These are phyloP conservation scores for Xanthia icteritia DNA, from an alignment of 2,888 invertebrate species.

Conservation along the genomic window DNA sequence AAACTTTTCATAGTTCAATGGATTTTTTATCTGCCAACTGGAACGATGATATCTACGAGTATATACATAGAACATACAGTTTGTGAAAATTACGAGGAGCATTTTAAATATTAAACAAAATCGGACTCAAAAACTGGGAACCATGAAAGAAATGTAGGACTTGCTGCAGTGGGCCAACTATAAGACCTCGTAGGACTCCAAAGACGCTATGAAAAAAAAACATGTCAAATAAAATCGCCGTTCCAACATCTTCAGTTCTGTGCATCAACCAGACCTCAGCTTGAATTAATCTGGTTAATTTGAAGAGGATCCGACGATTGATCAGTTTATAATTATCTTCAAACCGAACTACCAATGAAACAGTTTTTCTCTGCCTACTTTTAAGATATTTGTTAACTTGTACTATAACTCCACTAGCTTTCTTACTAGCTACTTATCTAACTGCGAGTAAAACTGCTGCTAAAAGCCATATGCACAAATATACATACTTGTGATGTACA, in stretches of 20 bases:
- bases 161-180: not conserved
- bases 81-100: not conserved
- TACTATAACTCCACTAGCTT: not conserved
- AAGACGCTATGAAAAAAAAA: not conserved
- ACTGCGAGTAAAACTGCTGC: not conserved
- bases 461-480: not conserved
- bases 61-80: not conserved
- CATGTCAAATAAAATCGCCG: not conserved
- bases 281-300: not conserved
- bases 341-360: not conserved
- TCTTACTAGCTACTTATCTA: not conserved
- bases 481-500: not conserved
- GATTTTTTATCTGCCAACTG: not conserved
- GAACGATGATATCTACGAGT: too few relatives aligned
- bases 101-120: not conserved
- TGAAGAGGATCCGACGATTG: not conserved
- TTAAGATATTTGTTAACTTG: not conserved
- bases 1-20: not conserved
- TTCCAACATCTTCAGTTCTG: not conserved
- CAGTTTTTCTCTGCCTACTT: not conserved
- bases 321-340: not conserved
- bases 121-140: not conserved
- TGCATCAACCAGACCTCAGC: not conserved
- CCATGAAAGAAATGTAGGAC: not conserved
- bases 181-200: conserved; percentile 1